A percentile compares a stretch with the other conserved stretches of the same genome.
These are phyloP conservation scores for Xiphophorus couchianus DNA, from an alignment of 2,113 vertebrate genomes.

Conservation along the genomic window DNA sequence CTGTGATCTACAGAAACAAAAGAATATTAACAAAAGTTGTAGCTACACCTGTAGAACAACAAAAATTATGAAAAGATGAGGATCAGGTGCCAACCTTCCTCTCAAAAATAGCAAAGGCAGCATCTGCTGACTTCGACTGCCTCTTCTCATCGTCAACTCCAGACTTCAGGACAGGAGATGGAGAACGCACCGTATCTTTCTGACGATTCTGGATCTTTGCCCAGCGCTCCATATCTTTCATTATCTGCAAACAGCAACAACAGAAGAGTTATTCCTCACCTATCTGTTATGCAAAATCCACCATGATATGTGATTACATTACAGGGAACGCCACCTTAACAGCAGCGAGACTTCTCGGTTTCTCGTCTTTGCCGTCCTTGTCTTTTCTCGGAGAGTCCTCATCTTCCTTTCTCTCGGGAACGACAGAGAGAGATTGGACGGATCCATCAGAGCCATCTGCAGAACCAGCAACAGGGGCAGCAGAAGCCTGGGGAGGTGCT, in stretches of 20 bases:
- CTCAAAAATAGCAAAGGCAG: conserved; percentile 83
- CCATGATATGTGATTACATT: background rate
- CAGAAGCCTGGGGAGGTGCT: background rate
- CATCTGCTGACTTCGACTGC: conserved; percentile 82
- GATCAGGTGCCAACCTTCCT: conserved; percentile 75
- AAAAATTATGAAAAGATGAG: too few species aligned
- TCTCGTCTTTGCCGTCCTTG: conserved; percentile 79
- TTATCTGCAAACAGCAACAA: conserved; percentile 73
- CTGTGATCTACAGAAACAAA: conserved; percentile 62
- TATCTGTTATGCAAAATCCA: background rate
- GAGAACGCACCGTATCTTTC: conserved; percentile 78
- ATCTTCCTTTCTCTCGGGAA: conserved; percentile 72
- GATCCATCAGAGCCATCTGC: conserved; percentile 17
- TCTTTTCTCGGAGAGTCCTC: conserved; percentile 74
- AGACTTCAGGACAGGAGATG: conserved; percentile 72
- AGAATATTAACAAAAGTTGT: background rate
- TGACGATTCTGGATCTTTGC: conserved; percentile 86
- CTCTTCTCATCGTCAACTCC: conserved; percentile 73
- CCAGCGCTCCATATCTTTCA: conserved; percentile 88
- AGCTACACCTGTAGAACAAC: background rate
- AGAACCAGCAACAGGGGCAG: background rate
- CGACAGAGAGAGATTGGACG: background rate
- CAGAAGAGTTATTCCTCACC: background rate
- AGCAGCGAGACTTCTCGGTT: conserved; percentile 80
- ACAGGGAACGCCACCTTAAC: conserved; percentile 75